Base-by-base conservation (phyloP, 2,888 invertebrate genomes). In the Acronicta aceris region DNA sequence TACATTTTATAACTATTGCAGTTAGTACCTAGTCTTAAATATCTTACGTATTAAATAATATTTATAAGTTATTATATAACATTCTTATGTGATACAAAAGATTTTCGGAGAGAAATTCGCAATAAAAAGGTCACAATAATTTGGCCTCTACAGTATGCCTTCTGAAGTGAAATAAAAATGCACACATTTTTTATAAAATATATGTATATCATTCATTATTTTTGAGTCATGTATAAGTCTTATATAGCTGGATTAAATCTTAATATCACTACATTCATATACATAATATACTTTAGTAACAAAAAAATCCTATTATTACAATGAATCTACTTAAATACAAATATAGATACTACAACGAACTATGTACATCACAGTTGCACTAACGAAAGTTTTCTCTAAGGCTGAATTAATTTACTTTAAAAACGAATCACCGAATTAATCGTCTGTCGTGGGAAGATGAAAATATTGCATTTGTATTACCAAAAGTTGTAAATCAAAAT, bases 31-130 rank as follows among this genome's bases (percentile, higher is more conserved):
- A 38, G 38, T 38, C 38, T 38, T 6, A 38, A 38, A 38, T 38
- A 38, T 38, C 38, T n/a, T 38, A n/a, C 38, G n/a, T 38, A 38
- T n/a, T 38, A n/a, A 38, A 38, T n/a, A 38, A 38, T n/a, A n/a
- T n/a, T n/a, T 38, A n/a, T n/a, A 38, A n/a, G n/a, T 38, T n/a
- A 38, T 38, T 38, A 38, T 38, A 13, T 13, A 13, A n/a, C n/a
- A 36, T 36, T 36, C 36, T n/a, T n/a, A 38, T 38, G 38, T 38
- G n/a, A 38, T 38, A 38, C 36, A n/a, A 38, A 7, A n/a, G 7
- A 8, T 38, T 38, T 38, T n/a, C n/a, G 1, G n/a, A n/a, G 38
- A 38, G 38, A 38, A 38, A 38, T n/a, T n/a, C 5, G n/a, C 38
- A n/a, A 38, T 38, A 38, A n/a, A 38, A 38, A 38, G 38, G 38